Base-by-base conservation (phyloP, 1,140 invertebrate species). In the Cydia strobilella region DNA sequence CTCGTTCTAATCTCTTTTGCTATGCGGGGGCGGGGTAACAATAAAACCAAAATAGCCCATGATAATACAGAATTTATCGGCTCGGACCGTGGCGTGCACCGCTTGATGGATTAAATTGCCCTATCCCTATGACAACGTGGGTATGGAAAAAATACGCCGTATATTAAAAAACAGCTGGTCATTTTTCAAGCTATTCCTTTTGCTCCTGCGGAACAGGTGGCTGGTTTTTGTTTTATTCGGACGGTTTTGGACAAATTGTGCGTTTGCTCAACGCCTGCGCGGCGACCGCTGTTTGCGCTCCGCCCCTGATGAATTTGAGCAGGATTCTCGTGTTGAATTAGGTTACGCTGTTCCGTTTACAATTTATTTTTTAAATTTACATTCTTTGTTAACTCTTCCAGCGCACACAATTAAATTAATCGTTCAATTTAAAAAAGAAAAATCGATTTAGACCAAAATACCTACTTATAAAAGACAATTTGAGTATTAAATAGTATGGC, bases 61-160 rank as follows among this genome's bases (percentile, higher is more conserved):
- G 84, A 89, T 90, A 86, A 90, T 86, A 88, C 84, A 90, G 88
- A 90, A 91, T 91, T 90, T 92, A 92, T 91, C 86, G 90, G 76
- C 80, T 85, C 81, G 86, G 84, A 83, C 84, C 85, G 81, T 78
- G 82, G 78, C 82, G 84, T 79, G 86, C 87, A 78, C 82, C 84
- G 87, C 86, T 88, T 93, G 93, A 93, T 93, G 90, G 93, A 93
- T 93, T 93, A 93, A 93, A 93, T 93, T 93, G 93, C 93, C 90
- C 88, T 84, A 84, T 87, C 91, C 91, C 90, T 93, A 92, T 93
- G 93, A 93, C 93, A 93, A 93, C 89, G 88, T 90, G 90, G 88
- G 88, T 82, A 86, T 86, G 90, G 90, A 91, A 93, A 93, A 92
- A 93, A 93, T 90, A 91, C 87, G 87, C 84, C 85, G 78, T 84